phyloP scores from a whole-genome alignment of 2,113 vertebrate genomes.

The Platysteira castanea region DNA sequence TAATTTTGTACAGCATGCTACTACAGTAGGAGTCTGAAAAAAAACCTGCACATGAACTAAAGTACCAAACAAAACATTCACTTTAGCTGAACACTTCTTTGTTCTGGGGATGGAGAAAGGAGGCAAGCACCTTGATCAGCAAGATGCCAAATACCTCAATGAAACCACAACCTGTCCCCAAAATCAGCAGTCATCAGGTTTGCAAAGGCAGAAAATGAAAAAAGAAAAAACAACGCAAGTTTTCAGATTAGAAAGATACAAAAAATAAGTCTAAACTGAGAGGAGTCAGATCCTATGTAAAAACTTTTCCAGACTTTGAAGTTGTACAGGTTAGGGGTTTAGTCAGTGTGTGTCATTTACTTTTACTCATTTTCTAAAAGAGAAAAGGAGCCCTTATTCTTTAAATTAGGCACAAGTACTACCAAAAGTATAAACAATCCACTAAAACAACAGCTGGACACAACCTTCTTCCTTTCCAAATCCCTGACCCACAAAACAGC shows the following conservation, averaged over 20 bases:
- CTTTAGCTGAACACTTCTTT: not conserved
- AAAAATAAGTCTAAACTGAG: not conserved
- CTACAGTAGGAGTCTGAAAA: not conserved
- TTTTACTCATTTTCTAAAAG: not conserved
- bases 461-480: not conserved
- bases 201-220: not conserved
- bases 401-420: not conserved
- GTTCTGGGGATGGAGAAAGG: not conserved
- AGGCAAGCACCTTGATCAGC: not conserved
- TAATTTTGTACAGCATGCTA: not conserved
- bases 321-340: not conserved
- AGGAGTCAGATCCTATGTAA: not conserved
- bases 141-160: not conserved
- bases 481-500: not conserved
- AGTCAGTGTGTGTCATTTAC: not conserved
- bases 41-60: not conserved
- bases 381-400: not conserved
- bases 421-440: not conserved
- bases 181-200: conserved; percentile 10
- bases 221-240: not conserved
- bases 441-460: not conserved
- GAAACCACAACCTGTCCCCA: conserved; percentile 10
- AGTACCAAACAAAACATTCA: not conserved
- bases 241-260: conserved; percentile 14
- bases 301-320: conserved; percentile 51